These are phyloP conservation scores for Typhlomys cinereus DNA, from an alignment of 2,113 vertebrate genomes.

Conservation along the genomic window DNA sequence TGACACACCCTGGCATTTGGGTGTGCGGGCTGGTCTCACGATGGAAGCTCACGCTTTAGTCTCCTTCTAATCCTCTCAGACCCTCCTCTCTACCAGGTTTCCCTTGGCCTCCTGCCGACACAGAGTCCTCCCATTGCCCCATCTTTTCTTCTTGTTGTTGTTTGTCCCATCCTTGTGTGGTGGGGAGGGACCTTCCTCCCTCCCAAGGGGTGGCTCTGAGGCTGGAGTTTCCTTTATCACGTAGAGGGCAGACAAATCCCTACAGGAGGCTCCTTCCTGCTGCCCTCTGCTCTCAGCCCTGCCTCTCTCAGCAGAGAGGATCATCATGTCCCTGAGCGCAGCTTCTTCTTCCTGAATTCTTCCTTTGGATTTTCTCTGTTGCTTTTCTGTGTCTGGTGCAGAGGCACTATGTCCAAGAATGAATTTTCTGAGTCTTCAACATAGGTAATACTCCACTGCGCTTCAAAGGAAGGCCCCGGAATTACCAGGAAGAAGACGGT, in stretches of 20 bases:
- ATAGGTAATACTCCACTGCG: background rate
- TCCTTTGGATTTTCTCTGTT: background rate
- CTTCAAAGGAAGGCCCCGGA: background rate
- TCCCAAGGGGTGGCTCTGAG: background rate
- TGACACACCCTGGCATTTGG: background rate
- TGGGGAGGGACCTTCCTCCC: background rate
- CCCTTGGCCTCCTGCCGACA: background rate
- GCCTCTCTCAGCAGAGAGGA: background rate
- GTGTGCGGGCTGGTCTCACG: background rate
- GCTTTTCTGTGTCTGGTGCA: background rate
- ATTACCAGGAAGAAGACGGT: background rate
- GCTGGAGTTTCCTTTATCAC: background rate
- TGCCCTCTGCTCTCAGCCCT: rapidly evolving
- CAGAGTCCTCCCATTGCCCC: background rate
- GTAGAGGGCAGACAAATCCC: background rate
- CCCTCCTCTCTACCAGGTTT: background rate
- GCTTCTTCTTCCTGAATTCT: background rate
- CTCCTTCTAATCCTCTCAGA: background rate
- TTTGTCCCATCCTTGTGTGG: background rate
- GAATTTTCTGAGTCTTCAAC: background rate
- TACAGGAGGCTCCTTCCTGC: background rate
- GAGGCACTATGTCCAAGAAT: background rate
- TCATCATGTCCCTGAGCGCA: background rate
- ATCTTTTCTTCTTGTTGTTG: background rate
- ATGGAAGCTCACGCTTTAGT: background rate